Evolutionary conservation across 2,888 invertebrate genomes (phyloP).

Genomic region (Drosophila tanythrix): DNA sequence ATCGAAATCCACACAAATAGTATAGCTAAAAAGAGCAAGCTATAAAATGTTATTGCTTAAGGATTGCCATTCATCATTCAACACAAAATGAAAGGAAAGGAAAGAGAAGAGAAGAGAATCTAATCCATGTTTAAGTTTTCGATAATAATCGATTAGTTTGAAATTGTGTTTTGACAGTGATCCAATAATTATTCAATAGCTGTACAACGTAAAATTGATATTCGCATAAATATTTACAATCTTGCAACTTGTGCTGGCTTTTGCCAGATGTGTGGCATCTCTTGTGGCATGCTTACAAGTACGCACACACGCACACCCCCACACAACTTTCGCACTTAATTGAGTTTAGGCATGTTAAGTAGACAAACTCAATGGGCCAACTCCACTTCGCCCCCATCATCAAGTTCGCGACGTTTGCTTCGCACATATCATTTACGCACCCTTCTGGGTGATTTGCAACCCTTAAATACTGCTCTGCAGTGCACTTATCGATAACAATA

Average conservation of each 20-base stretch:
- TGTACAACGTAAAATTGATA: neutral
- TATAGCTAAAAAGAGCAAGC: neutral
- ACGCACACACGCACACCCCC: neutral
- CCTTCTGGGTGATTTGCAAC: constrained; percentile 32
- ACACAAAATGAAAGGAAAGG: neutral
- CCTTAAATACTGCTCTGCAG: constrained; percentile 30
- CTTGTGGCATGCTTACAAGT: neutral
- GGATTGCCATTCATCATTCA: neutral
- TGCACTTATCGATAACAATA: constrained; percentile 55
- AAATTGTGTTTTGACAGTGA: neutral
- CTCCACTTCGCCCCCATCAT: constrained; percentile 6
- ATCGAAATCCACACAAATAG: neutral
- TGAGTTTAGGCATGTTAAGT: constrained; percentile 52
- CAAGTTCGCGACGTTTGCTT: constrained; percentile 13
- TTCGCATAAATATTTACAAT: neutral
- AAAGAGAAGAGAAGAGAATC: neutral
- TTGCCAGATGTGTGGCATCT: constrained; percentile 31
- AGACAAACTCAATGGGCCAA: constrained; percentile 25
- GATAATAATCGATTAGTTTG: constrained; percentile 1
- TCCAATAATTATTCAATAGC: neutral
- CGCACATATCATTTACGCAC: constrained; percentile 1
- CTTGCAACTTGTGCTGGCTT: neutral
- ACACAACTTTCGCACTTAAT: constrained; percentile 30
- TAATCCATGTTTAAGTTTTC: neutral
- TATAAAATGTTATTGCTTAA: neutral